A percentile compares a stretch with the other conserved stretches of the same genome.
Evolutionary conservation across 2,888 invertebrate genomes (phyloP).

Genomic region (Meteorus cinctellus): DNA sequence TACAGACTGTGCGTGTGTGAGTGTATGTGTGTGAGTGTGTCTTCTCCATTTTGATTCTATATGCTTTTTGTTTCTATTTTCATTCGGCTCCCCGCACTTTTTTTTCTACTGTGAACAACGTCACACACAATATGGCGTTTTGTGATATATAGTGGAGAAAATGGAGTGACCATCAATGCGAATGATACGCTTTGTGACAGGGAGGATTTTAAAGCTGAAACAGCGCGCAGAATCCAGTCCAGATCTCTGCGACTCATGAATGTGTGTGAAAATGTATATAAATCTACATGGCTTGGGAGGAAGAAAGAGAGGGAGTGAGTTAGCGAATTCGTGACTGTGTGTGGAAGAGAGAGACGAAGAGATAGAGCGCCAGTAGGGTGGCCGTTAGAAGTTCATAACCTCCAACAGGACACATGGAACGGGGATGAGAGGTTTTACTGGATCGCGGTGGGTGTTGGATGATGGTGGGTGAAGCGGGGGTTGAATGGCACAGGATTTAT

Average conservation of each 20-base stretch:
- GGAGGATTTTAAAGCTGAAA: conserved; percentile 29
- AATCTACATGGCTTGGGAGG: neutral
- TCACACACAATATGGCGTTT: conserved; percentile 27
- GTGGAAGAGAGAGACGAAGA: neutral
- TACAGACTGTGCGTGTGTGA: neutral
- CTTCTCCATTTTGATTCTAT: neutral
- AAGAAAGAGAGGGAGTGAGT: no score
- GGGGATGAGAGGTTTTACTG: neutral
- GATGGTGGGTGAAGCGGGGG: conserved; percentile 8
- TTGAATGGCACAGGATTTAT: conserved; percentile 57
- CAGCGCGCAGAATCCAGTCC: conserved; percentile 30
- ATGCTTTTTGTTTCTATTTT: neutral
- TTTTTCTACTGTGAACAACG: conserved; percentile 6
- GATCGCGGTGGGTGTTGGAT: conserved; percentile 46
- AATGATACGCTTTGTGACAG: conserved; percentile 25
- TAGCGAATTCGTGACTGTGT: no score
- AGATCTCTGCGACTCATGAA: conserved; percentile 8
- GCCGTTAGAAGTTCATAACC: conserved; percentile 48
- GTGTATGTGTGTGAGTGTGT: neutral
- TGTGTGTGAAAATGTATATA: conserved; percentile 8
- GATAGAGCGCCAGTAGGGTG: conserved; percentile 5
- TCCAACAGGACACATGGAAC: neutral
- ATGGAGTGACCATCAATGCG: conserved; percentile 36
- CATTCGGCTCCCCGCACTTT: neutral
- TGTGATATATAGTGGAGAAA: conserved; percentile 19